Conservation (phyloP, 2,888 invertebrate species). For the Heliconius cydno region DNA sequence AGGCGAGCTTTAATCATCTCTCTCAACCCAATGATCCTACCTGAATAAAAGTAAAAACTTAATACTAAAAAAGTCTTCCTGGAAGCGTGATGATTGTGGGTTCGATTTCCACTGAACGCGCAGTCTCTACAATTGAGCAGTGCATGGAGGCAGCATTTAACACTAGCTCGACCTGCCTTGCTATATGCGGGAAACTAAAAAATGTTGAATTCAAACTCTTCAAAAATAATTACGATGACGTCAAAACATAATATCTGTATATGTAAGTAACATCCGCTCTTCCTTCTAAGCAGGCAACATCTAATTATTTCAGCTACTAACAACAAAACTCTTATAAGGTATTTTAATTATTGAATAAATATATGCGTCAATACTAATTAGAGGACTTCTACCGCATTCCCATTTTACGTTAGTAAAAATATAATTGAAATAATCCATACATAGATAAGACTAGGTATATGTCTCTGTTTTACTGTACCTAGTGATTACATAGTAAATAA, state of each 20-base stretch:
- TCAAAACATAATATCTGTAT: neutral
- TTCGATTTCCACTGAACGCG: neutral
- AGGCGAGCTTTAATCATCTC: no score
- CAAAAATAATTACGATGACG: neutral
- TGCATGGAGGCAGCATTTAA: neutral
- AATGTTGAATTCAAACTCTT: neutral
- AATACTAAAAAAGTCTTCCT: no score
- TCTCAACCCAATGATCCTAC: no score
- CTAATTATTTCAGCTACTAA: neutral
- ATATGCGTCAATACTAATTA: neutral
- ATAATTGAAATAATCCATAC: neutral
- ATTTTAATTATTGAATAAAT: neutral
- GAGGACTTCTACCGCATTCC: constrained; percentile 4
- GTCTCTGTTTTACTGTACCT: no score
- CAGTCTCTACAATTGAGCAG: neutral
- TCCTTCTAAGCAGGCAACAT: neutral
- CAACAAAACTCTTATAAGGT: neutral
- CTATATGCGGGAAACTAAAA: neutral
- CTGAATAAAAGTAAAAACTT: no score
- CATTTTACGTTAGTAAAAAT: neutral
- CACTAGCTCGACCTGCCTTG: neutral
- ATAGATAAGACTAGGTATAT: neutral
- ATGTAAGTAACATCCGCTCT: constrained; percentile 2
- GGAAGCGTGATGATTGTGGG: no score
- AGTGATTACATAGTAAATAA: no score